Conservation (phyloP, 35 echinoderm and acorn worm genomes). For the Eucidaris tribuloides region DNA sequence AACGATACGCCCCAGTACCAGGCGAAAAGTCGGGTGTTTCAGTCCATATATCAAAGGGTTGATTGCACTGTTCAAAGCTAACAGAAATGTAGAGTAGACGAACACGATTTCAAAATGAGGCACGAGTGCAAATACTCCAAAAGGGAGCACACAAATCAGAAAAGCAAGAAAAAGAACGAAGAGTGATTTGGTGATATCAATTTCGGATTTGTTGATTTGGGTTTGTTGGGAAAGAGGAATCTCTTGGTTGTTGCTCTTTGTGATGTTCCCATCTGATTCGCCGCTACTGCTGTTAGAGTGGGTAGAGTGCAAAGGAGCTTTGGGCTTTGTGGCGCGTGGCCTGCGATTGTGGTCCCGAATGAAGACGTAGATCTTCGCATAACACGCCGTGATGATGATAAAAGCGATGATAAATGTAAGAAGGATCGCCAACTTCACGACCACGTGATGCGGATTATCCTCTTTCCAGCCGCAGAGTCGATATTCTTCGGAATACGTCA, state of each 20-base stretch:
- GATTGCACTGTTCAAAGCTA: conserved; percentile 66
- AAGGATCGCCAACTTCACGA: conserved; percentile 43
- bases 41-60: conserved; percentile 84
- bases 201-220: conserved; percentile 47
- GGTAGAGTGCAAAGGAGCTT: too few species aligned
- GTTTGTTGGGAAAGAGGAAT: too few species aligned
- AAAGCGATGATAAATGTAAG: conserved; percentile 68
- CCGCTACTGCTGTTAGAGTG: too few species aligned
- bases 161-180: conserved; percentile 63
- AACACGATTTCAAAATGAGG: conserved; percentile 58
- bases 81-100: conserved; percentile 55
- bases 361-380: conserved; percentile 56
- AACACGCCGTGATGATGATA: conserved; percentile 66
- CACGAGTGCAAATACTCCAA: conserved; percentile 24
- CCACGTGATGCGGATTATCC: conserved; percentile 52
- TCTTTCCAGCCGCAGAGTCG: conserved; percentile 65
- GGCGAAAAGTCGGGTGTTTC: conserved; percentile 80
- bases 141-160: conserved; percentile 43
- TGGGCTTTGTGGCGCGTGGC: background rate
- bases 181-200: conserved; percentile 72
- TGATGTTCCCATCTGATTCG: too few species aligned
- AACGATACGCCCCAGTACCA: too few species aligned
- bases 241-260: background rate
- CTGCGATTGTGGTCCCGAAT: conserved; percentile 42
- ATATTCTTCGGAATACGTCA: conserved; percentile 73